Base-by-base conservation (phyloP, 1,140 invertebrate species). In the Pseudomyrmex concolor region DNA sequence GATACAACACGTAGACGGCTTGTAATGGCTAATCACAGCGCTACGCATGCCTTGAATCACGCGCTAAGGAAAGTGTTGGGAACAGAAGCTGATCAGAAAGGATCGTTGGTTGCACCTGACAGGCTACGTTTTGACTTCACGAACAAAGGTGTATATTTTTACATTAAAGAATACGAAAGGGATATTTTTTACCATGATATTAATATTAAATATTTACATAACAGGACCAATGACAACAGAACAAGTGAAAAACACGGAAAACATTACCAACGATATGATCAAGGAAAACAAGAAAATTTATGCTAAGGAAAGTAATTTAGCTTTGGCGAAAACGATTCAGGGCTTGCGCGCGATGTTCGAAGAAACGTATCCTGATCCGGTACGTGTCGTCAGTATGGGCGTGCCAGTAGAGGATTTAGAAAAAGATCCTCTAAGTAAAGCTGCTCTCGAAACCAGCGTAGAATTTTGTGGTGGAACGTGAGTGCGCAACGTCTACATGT, bases 381-480 rank as follows among this genome's bases (percentile, higher is more conserved):
- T 99, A 1, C 96, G 99, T 91, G 97, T 99, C 15, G 98, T 99
- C 13, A 98, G 98, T 68, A 96, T 99, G 87, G 99, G 99, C 15
- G 95, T 99, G 70, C 96, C 98, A 2, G 97, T 99, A 17, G 98
- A 99, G 86, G 95, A 98, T 54, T 94, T 99, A 9, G 96, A 99
- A 91, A 95, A 95, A 64, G 96, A 99, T 95, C 99, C 99, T 1
- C 95, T 97, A 54, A 96, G 96, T 34, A 95, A 96, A 15, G 96
- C 95, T 60, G 99, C 97, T 5, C 95, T 96, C 63, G 94, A 96
- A 66, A 99, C 98, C 1, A 99, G 99, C 25, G 97, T 99, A n/a
- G 99, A 99, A 95, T 99, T 99, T 95, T 99, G 99, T 95, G 99
- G 99, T 84, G 99, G 99, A 90, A 99, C 99, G 96, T 97, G 92